These are phyloP conservation scores for Caerostris darwini DNA, from an alignment of 1,140 invertebrate species.

Conservation along the genomic window DNA sequence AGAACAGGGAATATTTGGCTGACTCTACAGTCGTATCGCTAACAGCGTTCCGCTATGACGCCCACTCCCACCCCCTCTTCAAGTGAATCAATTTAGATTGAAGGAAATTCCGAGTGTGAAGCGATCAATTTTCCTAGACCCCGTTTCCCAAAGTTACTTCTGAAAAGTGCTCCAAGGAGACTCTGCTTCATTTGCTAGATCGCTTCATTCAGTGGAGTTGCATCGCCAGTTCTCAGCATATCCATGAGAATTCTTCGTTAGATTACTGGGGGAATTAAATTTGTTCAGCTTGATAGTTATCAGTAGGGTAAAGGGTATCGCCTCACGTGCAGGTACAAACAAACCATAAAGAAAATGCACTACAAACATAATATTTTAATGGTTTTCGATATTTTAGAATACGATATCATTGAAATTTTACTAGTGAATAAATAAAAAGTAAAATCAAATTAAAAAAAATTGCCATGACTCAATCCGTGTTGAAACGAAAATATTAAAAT, in stretches of 20 bases:
- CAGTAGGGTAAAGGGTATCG: not conserved
- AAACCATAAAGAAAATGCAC: not conserved
- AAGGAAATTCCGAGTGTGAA: conserved; percentile 75
- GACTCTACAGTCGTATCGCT: conserved; percentile 65
- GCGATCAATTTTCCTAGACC: conserved; percentile 71
- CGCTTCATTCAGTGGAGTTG: conserved; percentile 62
- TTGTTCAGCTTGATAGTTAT: conserved; percentile 53
- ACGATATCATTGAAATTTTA: not conserved
- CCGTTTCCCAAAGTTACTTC: conserved; percentile 52
- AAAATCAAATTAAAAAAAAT: not conserved
- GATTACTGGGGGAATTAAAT: conserved; percentile 65
- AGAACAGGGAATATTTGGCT: conserved; percentile 70
- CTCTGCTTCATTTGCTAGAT: conserved; percentile 70
- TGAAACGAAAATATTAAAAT: too few species aligned
- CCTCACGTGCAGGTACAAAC: not conserved
- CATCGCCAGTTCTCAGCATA: conserved; percentile 11
- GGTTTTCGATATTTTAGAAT: not conserved
- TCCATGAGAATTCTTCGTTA: conserved; percentile 47
- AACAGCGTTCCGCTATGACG: conserved; percentile 49
- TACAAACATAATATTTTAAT: not conserved
- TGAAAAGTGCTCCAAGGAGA: conserved; percentile 76
- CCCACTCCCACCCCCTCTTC: not conserved
- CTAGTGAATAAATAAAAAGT: not conserved
- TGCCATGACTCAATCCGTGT: not conserved
- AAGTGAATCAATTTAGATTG: conserved; percentile 76